A percentile compares a stretch with the other conserved stretches of the same genome.
Conservation (phyloP, 2,113 vertebrate species). For the Trichomycterus rosablanca region DNA sequence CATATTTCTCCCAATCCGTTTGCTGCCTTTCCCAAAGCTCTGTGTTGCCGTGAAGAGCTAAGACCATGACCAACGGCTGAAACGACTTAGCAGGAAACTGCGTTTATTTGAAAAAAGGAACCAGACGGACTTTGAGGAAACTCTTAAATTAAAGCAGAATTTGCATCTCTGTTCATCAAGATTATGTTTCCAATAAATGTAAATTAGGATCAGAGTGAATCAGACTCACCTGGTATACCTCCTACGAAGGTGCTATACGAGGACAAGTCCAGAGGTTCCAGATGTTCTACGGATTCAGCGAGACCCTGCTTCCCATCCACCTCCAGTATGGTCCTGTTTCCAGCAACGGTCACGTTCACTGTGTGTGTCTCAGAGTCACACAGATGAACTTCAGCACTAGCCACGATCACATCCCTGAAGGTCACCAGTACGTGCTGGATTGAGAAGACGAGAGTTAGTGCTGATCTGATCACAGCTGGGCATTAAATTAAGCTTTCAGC, state of each 20-base stretch:
- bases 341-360: constrained; percentile 71
- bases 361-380: constrained; percentile 78
- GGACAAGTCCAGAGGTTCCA: constrained; percentile 53
- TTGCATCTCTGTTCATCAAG: no score
- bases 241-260: constrained; percentile 81
- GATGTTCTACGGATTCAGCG: constrained; percentile 56
- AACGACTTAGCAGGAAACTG: no score
- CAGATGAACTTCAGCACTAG: constrained; percentile 72
- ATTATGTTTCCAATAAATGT: no score
- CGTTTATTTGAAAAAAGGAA: no score
- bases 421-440: constrained; percentile 79
- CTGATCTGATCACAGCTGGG: neutral
- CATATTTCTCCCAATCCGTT: no score
- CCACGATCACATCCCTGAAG: constrained; percentile 68
- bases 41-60: no score
- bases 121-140: no score
- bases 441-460: constrained; percentile 5
- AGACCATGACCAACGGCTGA: no score
- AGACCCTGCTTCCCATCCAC: constrained; percentile 72
- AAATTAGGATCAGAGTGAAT: no score
- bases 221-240: constrained; percentile 88
- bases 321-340: constrained; percentile 66
- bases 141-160: no score
- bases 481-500: no score
- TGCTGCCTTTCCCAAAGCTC: no score